phyloP scores from a whole-genome alignment of 2,888 invertebrate genomes.

The Drosophila ezoana region DNA sequence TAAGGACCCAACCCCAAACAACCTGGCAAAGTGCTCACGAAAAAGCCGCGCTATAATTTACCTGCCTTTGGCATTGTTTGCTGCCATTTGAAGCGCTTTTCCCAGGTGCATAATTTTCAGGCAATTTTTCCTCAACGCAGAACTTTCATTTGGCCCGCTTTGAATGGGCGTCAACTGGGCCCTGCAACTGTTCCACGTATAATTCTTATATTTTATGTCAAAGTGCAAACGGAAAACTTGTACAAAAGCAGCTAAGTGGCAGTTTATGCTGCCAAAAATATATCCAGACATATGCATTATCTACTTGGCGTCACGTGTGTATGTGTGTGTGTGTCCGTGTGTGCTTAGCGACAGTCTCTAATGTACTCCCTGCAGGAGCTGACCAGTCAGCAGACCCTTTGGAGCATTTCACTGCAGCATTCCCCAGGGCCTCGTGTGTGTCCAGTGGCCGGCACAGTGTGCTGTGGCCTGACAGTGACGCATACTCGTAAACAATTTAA shows the following conservation, averaged over 20 bases:
- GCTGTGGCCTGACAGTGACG: constrained; percentile 38
- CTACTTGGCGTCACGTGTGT: constrained; percentile 16
- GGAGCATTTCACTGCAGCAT: constrained; percentile 25
- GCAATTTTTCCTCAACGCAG: constrained; percentile 45
- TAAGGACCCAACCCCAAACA: constrained; percentile 10
- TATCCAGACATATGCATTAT: constrained; percentile 42
- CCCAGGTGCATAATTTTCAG: constrained; percentile 69
- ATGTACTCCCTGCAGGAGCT: constrained; percentile 16
- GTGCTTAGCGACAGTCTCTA: constrained; percentile 7
- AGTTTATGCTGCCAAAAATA: constrained; percentile 44
- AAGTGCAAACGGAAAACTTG: constrained; percentile 27
- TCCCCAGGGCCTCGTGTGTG: constrained; percentile 40
- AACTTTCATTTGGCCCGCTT: constrained; percentile 26
- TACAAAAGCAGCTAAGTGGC: constrained; percentile 41
- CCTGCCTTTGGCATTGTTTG: constrained; percentile 33
- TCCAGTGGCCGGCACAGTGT: constrained; percentile 2
- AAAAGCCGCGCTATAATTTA: constrained; percentile 43
- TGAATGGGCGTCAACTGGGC: constrained; percentile 12
- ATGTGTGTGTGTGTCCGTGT: neutral
- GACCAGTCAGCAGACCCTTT: constrained; percentile 31
- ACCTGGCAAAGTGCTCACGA: neutral
- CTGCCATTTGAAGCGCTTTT: constrained; percentile 28
- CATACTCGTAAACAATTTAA: constrained; percentile 66
- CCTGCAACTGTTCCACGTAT: constrained; percentile 9
- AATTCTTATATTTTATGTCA: constrained; percentile 25